Conservation (phyloP, 2,113 vertebrate genomes). For the Paradisaea rubra region DNA sequence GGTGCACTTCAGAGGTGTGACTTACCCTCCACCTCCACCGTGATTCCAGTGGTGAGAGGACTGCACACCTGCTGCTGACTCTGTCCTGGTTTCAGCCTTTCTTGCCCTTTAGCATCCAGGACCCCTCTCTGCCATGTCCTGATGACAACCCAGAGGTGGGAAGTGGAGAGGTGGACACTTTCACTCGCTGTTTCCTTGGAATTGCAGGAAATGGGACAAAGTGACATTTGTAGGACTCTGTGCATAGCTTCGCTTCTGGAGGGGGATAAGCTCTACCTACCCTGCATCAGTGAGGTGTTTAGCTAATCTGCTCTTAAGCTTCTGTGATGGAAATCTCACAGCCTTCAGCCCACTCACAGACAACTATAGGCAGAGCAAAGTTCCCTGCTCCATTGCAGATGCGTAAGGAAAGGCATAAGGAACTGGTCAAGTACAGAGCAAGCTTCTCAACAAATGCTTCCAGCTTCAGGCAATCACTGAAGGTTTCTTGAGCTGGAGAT, state of each 20-base stretch:
- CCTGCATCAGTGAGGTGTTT: not conserved
- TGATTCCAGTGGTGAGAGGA: not conserved
- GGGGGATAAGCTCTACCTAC: not conserved
- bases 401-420: not conserved
- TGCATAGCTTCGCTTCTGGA: not conserved
- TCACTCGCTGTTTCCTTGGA: not conserved
- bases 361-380: not conserved
- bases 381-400: not conserved
- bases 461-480: not conserved
- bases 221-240: not conserved
- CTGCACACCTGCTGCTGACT: not conserved
- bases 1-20: not conserved
- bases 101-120: not conserved
- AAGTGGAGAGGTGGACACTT: not conserved
- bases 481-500: not conserved
- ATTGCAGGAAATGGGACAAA: not conserved
- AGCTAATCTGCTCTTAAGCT: not conserved
- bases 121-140: not conserved
- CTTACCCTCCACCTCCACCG: not conserved
- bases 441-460: not conserved
- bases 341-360: not conserved
- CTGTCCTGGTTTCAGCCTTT: not conserved
- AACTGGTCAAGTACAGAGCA: not conserved
- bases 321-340: not conserved
- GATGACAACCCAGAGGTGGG: not conserved